Conservation (phyloP, 2,888 invertebrate genomes). For the Drosophila koepferae region DNA sequence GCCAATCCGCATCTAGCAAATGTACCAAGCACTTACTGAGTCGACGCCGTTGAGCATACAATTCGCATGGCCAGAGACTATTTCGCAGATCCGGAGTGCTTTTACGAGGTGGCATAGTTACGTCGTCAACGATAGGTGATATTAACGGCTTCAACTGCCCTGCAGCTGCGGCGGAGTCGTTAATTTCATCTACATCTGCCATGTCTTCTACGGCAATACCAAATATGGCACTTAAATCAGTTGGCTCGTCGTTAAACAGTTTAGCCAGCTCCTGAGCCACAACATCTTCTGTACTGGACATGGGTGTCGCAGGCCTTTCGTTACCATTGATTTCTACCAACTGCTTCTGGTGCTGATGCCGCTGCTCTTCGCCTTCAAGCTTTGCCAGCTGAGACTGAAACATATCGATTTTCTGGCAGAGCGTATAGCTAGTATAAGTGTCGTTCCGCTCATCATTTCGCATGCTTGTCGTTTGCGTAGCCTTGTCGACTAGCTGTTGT, state of each 20-base stretch:
- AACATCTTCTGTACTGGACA: constrained; percentile 62
- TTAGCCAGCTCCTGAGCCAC: constrained; percentile 77
- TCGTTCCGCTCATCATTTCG: constrained; percentile 22
- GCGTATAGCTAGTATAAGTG: constrained; percentile 42
- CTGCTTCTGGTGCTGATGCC: background rate
- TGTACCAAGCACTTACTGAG: constrained; percentile 71
- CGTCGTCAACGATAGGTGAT: constrained; percentile 39
- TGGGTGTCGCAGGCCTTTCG: constrained; percentile 7
- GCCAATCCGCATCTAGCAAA: constrained; percentile 79
- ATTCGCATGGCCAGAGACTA: constrained; percentile 83
- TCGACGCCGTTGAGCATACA: constrained; percentile 75
- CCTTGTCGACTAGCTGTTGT: constrained; percentile 37
- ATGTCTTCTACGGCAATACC: constrained; percentile 68
- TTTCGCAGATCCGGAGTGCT: constrained; percentile 61
- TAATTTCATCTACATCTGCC: background rate
- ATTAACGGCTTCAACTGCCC: constrained; percentile 1
- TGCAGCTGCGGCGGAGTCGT: no score
- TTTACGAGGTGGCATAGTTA: background rate
- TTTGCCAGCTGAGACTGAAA: constrained; percentile 74
- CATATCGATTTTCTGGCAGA: constrained; percentile 80
- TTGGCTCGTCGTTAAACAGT: constrained; percentile 78
- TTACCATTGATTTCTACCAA: constrained; percentile 3
- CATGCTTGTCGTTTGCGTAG: constrained; percentile 49
- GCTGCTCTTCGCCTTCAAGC: constrained; percentile 24
- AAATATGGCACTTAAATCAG: constrained; percentile 81